These are phyloP conservation scores for Cenopis cana DNA, from an alignment of 2,888 invertebrate genomes.

Conservation along the genomic window DNA sequence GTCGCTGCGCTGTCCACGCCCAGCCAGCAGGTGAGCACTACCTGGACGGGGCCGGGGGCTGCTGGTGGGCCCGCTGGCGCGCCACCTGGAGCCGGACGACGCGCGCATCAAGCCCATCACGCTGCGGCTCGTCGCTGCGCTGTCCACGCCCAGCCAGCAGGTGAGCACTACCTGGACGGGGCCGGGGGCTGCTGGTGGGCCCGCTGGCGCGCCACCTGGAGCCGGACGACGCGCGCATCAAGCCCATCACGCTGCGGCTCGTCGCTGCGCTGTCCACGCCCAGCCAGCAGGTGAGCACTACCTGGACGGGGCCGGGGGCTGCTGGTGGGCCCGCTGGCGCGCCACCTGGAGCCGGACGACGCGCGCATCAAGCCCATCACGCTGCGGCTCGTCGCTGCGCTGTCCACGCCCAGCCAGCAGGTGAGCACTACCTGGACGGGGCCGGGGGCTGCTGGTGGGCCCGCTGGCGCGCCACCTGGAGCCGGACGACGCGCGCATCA, in stretches of 20 bases:
- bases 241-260: conserved; percentile 95
- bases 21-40: conserved; percentile 92
- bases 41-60: conserved; percentile 95
- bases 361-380: conserved; percentile 96
- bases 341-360: conserved; percentile 88
- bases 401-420: conserved; percentile 98
- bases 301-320: conserved; percentile 86
- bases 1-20: conserved; percentile 97
- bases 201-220: conserved; percentile 94
- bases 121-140: conserved; percentile 93
- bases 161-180: conserved; percentile 64
- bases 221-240: conserved; percentile 90
- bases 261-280: conserved; percentile 97
- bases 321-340: conserved; percentile 98
- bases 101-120: conserved; percentile 96
- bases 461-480: conserved; percentile 94
- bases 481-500: too few relatives aligned
- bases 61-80: conserved; percentile 98
- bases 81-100: conserved; percentile 96
- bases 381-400: conserved; percentile 93
- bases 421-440: conserved; percentile 64
- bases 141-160: conserved; percentile 98
- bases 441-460: conserved; percentile 95
- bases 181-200: conserved; percentile 95
- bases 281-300: conserved; percentile 91